Percentiles rank a stretch among this genome's conserved stretches.
Evolutionary conservation across 2,888 invertebrate species (phyloP).

Genomic region (Opisthograptis luteolata): DNA sequence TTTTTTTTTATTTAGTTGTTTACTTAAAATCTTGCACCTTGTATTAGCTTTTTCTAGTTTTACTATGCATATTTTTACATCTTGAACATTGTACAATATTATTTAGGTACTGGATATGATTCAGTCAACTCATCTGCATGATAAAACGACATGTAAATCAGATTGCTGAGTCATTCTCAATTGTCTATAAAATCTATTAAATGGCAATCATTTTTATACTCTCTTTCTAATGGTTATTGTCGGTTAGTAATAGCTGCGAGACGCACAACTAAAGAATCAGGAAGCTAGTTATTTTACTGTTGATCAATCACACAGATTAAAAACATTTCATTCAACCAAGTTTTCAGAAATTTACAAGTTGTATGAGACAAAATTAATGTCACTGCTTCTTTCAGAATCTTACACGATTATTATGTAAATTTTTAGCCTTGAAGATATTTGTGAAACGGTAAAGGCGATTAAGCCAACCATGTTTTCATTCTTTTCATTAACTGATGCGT

Average conservation of each 20-base stretch:
- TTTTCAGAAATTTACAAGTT: neutral
- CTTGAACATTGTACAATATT: no score
- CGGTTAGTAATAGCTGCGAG: no score
- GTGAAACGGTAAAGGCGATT: neutral
- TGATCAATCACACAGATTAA: no score
- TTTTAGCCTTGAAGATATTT: conserved; percentile 13
- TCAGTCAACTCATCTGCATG: neutral
- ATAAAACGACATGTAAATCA: neutral
- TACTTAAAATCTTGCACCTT: no score
- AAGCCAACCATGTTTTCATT: conserved; percentile 3
- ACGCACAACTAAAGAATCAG: no score
- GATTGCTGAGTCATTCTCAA: neutral
- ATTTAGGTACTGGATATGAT: neutral
- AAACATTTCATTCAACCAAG: no score
- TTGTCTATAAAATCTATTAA: neutral
- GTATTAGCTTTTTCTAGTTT: no score
- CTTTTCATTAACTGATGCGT: conserved; percentile 9
- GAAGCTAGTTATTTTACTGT: no score
- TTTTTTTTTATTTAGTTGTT: no score
- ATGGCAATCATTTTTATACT: no score
- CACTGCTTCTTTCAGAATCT: neutral
- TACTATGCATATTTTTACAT: no score
- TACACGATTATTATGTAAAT: neutral
- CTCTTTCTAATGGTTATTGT: no score
- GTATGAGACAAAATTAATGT: neutral